Evolutionary conservation across 2,888 invertebrate genomes (phyloP), one percentile per base, ranked within the genome.

Genomic region (Uloborus plumipes): DNA sequence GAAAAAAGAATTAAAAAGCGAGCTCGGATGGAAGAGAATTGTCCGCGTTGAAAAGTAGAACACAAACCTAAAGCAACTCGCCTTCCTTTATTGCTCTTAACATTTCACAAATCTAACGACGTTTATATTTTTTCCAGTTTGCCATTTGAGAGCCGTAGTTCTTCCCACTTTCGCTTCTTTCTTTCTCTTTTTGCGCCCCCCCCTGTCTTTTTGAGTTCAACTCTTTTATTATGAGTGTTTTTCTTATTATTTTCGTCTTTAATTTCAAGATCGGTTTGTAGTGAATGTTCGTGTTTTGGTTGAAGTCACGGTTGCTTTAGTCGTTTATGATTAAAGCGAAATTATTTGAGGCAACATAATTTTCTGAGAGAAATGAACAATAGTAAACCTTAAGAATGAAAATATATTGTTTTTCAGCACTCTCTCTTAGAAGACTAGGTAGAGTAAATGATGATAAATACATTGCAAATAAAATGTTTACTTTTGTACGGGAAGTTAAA

Each of bases 71-170:
- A 77, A 64, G 64, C 55, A 69, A 61, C 53, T 53, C 70, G 77
- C 70, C 53, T 64, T 62, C 65, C 67, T 69, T 80, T 80, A 80
- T 80, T 80, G 62, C 62, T 80, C 47, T 6, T 20, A 49, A 67
- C 79, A 61, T 66, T 62, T 80, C 74, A 50, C 80, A 70, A 58
- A 80, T 74, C 73, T 67, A 74, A 74, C 73, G 74, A 62, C 69
- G 64, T 80, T 74, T 80, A 70, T 69, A 70, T 74, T 62, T 18
- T 64, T 14, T 53, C 39, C 16, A 65, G 55, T 62, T 39, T 55
- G 58, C 58, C 65, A 51, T 58, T 66, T 50, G 18, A 66, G 65
- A 74, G 22, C 61, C 15, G 47, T 15, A 50, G 22, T 62, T 72
- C 72, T 51, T 72, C 11, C 53, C 18, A n/a, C 39, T 47, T n/a